phyloP scores from a whole-genome alignment of 2,797 vertebrate genomes.

The Thripadectes ignobilis region DNA sequence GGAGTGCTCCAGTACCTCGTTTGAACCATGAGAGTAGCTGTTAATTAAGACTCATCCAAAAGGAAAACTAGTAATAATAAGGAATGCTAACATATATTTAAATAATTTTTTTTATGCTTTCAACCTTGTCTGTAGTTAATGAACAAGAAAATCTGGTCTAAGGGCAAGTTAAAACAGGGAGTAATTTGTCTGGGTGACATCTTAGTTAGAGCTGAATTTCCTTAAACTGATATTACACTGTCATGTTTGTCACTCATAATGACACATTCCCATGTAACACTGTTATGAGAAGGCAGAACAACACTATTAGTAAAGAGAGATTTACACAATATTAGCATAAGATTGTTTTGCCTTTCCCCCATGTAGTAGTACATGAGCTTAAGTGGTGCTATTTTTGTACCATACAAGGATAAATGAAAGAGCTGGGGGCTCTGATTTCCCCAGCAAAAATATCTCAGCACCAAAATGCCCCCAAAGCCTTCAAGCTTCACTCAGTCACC shows the following conservation, averaged over 20 bases:
- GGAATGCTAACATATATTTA: constrained; percentile 57
- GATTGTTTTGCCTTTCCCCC: background rate
- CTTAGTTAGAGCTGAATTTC: background rate
- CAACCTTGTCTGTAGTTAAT: constrained; percentile 57
- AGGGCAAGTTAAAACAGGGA: constrained; percentile 55
- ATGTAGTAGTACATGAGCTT: accelerated
- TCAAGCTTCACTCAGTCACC: accelerated
- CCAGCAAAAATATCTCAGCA: background rate
- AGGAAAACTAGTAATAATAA: constrained; percentile 17
- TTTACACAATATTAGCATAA: background rate
- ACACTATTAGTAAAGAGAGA: background rate
- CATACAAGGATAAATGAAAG: accelerated
- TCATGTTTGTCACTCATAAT: constrained; percentile 40
- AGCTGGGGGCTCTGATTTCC: background rate
- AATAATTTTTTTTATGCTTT: constrained; percentile 48
- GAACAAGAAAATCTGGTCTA: constrained; percentile 66
- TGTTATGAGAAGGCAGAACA: constrained; percentile 11
- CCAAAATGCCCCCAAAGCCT: background rate
- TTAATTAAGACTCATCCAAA: constrained; percentile 14
- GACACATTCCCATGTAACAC: background rate
- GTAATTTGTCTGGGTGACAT: constrained; percentile 48
- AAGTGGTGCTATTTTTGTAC: background rate
- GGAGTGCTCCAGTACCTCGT: background rate
- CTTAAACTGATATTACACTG: background rate
- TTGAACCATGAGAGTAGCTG: constrained; percentile 24